Conservation (phyloP, 2,888 invertebrate species). For the Gastrophysa polygoni region DNA sequence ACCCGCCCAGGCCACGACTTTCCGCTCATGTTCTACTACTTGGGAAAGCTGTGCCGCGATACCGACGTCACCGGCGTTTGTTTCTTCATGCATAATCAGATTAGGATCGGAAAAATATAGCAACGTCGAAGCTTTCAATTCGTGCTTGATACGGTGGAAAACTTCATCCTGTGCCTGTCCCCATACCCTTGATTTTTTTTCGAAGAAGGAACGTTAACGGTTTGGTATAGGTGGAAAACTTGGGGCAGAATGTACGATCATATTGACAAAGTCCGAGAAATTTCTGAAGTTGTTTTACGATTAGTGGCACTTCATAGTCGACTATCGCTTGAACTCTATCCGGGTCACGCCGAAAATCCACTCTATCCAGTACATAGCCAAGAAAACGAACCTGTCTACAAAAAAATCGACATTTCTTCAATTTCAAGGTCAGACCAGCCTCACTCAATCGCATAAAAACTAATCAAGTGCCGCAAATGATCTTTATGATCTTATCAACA, state of each 20-base stretch:
- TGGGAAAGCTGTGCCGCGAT: not conserved
- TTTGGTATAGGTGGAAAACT: not conserved
- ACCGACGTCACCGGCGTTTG: not conserved
- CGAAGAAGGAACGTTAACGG: too few species aligned
- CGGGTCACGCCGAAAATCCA: not conserved
- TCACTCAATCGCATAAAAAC: not conserved
- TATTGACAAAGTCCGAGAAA: not conserved
- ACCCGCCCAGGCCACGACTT: not conserved
- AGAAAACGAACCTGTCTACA: not conserved
- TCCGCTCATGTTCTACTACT: not conserved
- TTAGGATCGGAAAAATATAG: not conserved
- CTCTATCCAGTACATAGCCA: not conserved
- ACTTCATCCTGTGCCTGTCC: not conserved
- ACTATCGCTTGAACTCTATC: not conserved
- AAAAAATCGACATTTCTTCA: not conserved
- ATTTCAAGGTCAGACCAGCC: not conserved
- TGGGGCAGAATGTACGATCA: not conserved
- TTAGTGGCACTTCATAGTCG: not conserved
- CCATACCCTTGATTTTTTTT: too few species aligned
- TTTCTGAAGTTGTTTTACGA: not conserved
- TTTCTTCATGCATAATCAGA: not conserved
- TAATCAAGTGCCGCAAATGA: not conserved
- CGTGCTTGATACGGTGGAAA: not conserved
- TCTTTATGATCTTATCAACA: not conserved
- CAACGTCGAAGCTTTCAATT: not conserved